Conservation (phyloP, 2,888 invertebrate species). For the Trichacis sp. region DNA sequence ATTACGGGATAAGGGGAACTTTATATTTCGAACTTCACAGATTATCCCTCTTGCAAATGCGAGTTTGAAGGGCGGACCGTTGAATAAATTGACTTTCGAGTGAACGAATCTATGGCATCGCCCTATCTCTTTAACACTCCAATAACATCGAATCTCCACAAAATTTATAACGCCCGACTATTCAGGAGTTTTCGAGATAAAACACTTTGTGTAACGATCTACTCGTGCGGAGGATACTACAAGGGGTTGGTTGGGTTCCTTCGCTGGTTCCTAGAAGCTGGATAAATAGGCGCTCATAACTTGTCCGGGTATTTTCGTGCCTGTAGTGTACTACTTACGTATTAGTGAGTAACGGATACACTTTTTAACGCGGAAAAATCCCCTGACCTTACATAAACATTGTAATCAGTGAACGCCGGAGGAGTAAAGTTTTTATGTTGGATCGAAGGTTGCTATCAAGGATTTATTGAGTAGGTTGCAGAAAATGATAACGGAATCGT, state of each 20-base stretch:
- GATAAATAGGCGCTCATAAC: conserved; percentile 56
- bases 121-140: conserved; percentile 61
- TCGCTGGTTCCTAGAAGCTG: conserved; percentile 48
- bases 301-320: conserved; percentile 38
- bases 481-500: too few species aligned
- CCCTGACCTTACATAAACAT: too few species aligned
- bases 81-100: conserved; percentile 21
- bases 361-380: conserved; percentile 10
- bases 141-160: conserved; percentile 53
- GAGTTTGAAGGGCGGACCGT: conserved; percentile 20
- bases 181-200: conserved; percentile 50
- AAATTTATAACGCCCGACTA: conserved; percentile 60
- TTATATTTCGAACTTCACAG: background rate
- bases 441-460: too few species aligned
- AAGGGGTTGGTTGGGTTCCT: conserved; percentile 23
- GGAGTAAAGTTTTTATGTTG: too few species aligned
- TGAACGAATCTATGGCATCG: conserved; percentile 25
- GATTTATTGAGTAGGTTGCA: too few species aligned
- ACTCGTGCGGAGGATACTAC: conserved; percentile 20
- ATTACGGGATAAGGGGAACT: too few species aligned
- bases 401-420: too few species aligned
- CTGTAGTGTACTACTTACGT: conserved; percentile 16
- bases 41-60: conserved; percentile 12
- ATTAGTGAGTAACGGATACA: conserved; percentile 24
- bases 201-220: conserved; percentile 34